A percentile compares a stretch with the other conserved stretches of the same genome.
Conservation (phyloP, 2,113 vertebrate species). For the Ptychochromis oligacanthus region DNA sequence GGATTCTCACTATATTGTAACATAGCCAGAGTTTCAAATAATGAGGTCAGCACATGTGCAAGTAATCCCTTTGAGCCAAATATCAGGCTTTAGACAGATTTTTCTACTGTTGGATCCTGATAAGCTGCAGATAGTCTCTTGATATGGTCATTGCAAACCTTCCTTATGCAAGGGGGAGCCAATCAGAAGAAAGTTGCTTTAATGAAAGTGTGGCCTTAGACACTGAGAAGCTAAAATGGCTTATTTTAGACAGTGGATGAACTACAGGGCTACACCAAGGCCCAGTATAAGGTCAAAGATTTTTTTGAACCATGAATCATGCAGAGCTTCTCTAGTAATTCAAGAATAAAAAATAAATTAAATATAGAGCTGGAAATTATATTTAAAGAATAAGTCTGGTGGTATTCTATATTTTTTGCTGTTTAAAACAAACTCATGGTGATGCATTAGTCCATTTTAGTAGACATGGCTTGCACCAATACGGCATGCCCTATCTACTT, state of each 20-base stretch:
- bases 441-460: not conserved
- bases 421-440: not conserved
- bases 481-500: not conserved
- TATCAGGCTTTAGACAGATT: not conserved
- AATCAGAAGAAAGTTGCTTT: not conserved
- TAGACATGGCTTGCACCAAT: not conserved
- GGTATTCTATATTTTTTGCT: too few species aligned
- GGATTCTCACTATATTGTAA: not conserved
- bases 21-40: not conserved
- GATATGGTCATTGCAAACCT: not conserved
- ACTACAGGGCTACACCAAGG: too few species aligned
- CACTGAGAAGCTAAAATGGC: not conserved
- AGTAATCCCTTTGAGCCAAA: not conserved
- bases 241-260: not conserved
- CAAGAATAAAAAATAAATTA: too few species aligned
- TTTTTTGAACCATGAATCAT: not conserved
- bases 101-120: not conserved
- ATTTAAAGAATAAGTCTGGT: too few species aligned
- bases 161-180: not conserved
- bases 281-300: not conserved
- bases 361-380: not conserved
- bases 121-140: too few species aligned
- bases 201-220: too few species aligned
- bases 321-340: not conserved
- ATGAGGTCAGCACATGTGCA: too few species aligned